Evolutionary conservation across 2,113 vertebrate species (phyloP).

Genomic region (Symphodus melops): DNA sequence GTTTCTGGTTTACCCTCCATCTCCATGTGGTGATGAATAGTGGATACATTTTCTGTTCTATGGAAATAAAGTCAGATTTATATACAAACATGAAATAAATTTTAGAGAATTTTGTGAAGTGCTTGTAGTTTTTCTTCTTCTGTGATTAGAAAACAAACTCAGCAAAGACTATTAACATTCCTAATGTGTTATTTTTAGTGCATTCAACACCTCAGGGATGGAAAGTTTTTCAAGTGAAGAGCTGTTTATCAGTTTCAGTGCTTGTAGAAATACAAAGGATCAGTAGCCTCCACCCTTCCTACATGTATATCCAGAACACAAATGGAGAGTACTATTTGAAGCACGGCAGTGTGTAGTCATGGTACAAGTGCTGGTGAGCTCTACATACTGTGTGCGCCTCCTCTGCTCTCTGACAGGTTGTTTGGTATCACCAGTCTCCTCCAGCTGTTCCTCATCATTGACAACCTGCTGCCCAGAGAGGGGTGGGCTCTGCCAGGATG

Average conservation of each 20-base stretch:
- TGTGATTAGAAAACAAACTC: slow-evolving; percentile 17
- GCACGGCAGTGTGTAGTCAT: slow-evolving; percentile 39
- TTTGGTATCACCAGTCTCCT: slow-evolving; percentile 77
- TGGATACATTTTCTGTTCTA: slow-evolving; percentile 67
- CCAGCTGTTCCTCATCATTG: slow-evolving; percentile 78
- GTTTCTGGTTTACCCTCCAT: slow-evolving; percentile 61
- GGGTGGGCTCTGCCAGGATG: slow-evolving; percentile 43
- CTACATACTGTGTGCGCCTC: slow-evolving; percentile 68
- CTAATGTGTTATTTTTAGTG: slow-evolving; percentile 66
- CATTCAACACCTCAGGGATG: slow-evolving; percentile 39
- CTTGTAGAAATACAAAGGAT: slow-evolving; percentile 55
- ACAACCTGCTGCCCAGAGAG: slow-evolving; percentile 72
- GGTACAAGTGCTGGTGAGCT: slow-evolving; percentile 40
- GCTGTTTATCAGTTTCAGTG: slow-evolving; percentile 56
- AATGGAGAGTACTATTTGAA: slow-evolving; percentile 27
- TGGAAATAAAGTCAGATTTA: slow-evolving; percentile 77
- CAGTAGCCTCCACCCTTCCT: slow-evolving; percentile 14
- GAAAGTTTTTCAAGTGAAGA: slow-evolving; percentile 63
- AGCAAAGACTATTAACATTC: slow-evolving; percentile 65
- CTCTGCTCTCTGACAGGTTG: slow-evolving; percentile 82
- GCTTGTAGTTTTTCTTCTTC: slow-evolving; percentile 35
- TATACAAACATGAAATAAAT: slow-evolving; percentile 72
- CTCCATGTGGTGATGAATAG: slow-evolving; percentile 73
- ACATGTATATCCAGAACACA: slow-evolving; percentile 8
- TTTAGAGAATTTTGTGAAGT: slow-evolving; percentile 60